A percentile compares a stretch with the other conserved stretches of the same genome.
Conservation (phyloP, 1,140 invertebrate species). For the Zaprionus lachaisei region DNA sequence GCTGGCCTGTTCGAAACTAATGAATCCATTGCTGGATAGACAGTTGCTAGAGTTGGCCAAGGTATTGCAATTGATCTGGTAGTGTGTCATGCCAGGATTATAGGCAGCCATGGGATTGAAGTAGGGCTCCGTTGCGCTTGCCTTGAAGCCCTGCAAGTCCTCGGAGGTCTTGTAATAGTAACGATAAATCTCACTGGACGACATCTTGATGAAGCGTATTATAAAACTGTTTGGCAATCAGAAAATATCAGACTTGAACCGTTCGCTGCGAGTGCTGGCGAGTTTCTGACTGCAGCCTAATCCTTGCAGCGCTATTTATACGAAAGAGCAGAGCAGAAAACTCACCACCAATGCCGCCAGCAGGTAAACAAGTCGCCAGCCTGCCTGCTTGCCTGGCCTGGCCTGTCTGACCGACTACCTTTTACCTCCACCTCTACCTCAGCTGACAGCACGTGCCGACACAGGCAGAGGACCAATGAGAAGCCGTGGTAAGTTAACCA, state of each 20-base stretch:
- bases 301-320: slow-evolving; percentile 72
- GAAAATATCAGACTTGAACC: slow-evolving; percentile 31
- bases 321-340: slow-evolving; percentile 25
- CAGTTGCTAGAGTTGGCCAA: slow-evolving; percentile 72
- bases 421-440: not conserved
- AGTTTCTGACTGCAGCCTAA: slow-evolving; percentile 62
- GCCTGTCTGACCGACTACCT: slow-evolving; percentile 3
- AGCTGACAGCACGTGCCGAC: slow-evolving; percentile 68
- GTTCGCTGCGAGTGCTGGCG: slow-evolving; percentile 58
- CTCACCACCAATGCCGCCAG: slow-evolving; percentile 47
- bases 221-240: not conserved
- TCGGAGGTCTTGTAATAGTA: slow-evolving; percentile 83
- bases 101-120: slow-evolving; percentile 83
- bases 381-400: not conserved
- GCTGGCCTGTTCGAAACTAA: slow-evolving; percentile 80
- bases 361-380: slow-evolving; percentile 67
- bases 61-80: slow-evolving; percentile 70
- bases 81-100: slow-evolving; percentile 69
- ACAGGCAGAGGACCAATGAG: slow-evolving; percentile 50
- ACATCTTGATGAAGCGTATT: slow-evolving; percentile 42
- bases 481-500: slow-evolving; percentile 54
- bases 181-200: slow-evolving; percentile 82
- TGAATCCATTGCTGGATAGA: slow-evolving; percentile 72
- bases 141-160: slow-evolving; percentile 79
- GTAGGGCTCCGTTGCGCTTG: slow-evolving; percentile 58